These are phyloP conservation scores for Mormyrops boulengeri DNA, from an alignment of 2,797 vertebrate species.

Conservation along the genomic window DNA sequence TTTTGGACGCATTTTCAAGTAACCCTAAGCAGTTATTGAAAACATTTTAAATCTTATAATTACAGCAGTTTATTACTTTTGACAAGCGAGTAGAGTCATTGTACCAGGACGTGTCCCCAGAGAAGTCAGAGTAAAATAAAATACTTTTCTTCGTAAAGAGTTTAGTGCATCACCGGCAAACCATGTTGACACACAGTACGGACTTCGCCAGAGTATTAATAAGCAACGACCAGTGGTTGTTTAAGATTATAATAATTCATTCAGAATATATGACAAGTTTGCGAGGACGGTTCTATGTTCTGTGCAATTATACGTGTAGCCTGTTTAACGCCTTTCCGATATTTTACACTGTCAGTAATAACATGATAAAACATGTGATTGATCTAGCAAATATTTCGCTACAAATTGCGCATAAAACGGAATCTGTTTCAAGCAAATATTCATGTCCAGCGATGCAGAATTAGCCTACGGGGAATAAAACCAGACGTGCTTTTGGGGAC, in stretches of 20 bases:
- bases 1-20: neutral
- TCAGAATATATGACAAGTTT: neutral
- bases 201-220: neutral
- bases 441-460: neutral
- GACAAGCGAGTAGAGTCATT: neutral
- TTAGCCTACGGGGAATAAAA: neutral
- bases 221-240: neutral
- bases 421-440: neutral
- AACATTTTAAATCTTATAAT: neutral
- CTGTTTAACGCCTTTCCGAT: neutral
- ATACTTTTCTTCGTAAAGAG: neutral
- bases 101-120: neutral
- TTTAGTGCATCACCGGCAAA: neutral
- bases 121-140: neutral
- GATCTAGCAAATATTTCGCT: neutral
- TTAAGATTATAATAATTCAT: neutral
- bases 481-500: constrained; percentile 36
- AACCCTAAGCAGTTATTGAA: neutral
- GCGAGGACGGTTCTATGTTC: neutral
- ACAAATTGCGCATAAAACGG: neutral
- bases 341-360: neutral
- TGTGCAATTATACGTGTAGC: neutral
- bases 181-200: neutral
- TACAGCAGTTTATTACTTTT: neutral
- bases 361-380: neutral